Base-by-base conservation (phyloP, 2,113 vertebrate species). In the Grantiella picta region DNA sequence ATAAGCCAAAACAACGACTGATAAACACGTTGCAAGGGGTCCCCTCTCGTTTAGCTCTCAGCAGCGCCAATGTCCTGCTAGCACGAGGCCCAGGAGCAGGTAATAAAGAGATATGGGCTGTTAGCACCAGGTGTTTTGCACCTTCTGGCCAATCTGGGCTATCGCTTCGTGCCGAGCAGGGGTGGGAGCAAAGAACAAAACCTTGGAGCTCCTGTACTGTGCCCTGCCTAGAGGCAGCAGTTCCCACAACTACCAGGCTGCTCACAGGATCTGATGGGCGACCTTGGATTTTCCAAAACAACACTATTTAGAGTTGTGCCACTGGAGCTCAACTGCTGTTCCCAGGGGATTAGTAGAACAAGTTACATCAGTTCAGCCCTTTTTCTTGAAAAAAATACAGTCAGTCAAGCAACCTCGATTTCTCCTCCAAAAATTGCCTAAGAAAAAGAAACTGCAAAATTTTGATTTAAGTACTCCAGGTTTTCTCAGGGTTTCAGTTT, bases 121-220 rank as follows among this genome's bases (percentile, higher is more conserved):
- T 10, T 6, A 31, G 54, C 17, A 16, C 2, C 12, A 57, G 53
- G 22, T 11, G 50, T 1, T 25, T 31, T 7, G 18, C 36, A 7
- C 25, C n/a, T 7, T 33, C 25, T 19, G 38, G 36, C 15, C 3
- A 0, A 4, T 4, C 23, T 16, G 28, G 25, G 56, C 56, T 52
- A 52, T 18, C 1, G 4, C 28, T 64, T 27, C 17, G 5, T 1
- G 8, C 47, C 0, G 0, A 45, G 38, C 35, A 33, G 60, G 36
- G 29, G 8, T 1, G 1, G 40, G 22, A 79, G 53, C 24, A 31
- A 63, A 44, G 70, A 76, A 6, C 33, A 47, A 66, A 60, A 19
- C 82, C 45, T 18, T 31, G 52, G 61, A 25, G 21, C 7, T 53
- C 25, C 31, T 44, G 20, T 33, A 60, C 73, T 3, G 1, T 4